phyloP scores from a whole-genome alignment of 1,140 invertebrate species.

The Acromyrmex charruanus region DNA sequence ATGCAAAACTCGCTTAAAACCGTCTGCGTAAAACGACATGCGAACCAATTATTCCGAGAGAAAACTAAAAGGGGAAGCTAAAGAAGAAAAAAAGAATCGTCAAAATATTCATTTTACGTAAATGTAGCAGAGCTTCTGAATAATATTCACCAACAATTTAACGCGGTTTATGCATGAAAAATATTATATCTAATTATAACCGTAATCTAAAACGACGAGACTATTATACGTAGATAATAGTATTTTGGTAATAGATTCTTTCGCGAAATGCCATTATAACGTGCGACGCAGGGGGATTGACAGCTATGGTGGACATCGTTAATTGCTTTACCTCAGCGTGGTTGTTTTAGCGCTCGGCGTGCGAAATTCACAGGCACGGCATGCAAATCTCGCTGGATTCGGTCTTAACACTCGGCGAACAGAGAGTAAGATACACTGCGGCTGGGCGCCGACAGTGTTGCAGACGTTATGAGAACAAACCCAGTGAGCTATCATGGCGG shows the following conservation, averaged over 20 bases:
- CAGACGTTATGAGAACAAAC: conserved; percentile 56
- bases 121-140: neutral
- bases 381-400: conserved; percentile 53
- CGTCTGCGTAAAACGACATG: neutral
- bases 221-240: neutral
- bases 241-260: neutral
- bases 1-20: conserved; percentile 37
- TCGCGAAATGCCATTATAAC: neutral
- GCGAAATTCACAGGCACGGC: conserved; percentile 33
- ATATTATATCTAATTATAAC: neutral
- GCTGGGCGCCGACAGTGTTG: conserved; percentile 34
- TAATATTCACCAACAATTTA: neutral
- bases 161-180: neutral
- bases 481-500: conserved; percentile 31
- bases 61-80: neutral
- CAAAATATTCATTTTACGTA: neutral
- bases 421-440: conserved; percentile 44
- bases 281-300: neutral
- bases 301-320: conserved; percentile 24
- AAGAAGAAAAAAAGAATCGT: neutral
- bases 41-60: neutral
- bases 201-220: neutral
- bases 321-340: conserved; percentile 41
- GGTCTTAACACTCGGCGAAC: conserved; percentile 48
- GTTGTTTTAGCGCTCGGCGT: conserved; percentile 12